phyloP scores from a whole-genome alignment of 2,888 invertebrate species.

The Vanessa cardui region DNA sequence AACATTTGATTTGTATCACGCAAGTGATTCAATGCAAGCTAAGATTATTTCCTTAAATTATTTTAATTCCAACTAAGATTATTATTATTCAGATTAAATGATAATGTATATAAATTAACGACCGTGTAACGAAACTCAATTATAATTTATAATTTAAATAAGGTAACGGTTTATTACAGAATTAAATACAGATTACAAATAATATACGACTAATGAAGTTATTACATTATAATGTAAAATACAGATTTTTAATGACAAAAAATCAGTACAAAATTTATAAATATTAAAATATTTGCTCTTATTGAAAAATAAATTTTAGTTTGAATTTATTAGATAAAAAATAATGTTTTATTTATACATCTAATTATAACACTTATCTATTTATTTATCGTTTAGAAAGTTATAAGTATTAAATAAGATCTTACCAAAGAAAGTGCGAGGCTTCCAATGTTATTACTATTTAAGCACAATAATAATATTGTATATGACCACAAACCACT shows the following conservation, averaged over 20 bases:
- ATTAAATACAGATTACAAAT: no score
- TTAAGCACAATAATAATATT: slow-evolving; percentile 53
- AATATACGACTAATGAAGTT: no score
- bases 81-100: not conserved
- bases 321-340: no score
- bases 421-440: slow-evolving; percentile 62
- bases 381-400: not conserved
- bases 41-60: slow-evolving; percentile 4
- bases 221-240: not conserved
- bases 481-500: slow-evolving; percentile 51
- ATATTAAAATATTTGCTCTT: no score
- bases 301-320: no score
- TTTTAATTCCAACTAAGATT: not conserved
- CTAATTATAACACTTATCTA: not conserved
- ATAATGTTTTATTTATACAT: no score
- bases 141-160: not conserved
- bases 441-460: slow-evolving; percentile 58
- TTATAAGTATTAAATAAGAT: slow-evolving; percentile 22
- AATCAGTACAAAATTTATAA: no score
- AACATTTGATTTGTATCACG: slow-evolving; percentile 7
- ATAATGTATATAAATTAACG: slow-evolving; percentile 8
- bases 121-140: slow-evolving; percentile 7
- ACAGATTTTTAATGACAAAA: not conserved
- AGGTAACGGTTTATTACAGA: not conserved
- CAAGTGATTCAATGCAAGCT: not conserved